phyloP scores from a whole-genome alignment of 2,797 vertebrate genomes.

The Chloroceryle amazona region DNA sequence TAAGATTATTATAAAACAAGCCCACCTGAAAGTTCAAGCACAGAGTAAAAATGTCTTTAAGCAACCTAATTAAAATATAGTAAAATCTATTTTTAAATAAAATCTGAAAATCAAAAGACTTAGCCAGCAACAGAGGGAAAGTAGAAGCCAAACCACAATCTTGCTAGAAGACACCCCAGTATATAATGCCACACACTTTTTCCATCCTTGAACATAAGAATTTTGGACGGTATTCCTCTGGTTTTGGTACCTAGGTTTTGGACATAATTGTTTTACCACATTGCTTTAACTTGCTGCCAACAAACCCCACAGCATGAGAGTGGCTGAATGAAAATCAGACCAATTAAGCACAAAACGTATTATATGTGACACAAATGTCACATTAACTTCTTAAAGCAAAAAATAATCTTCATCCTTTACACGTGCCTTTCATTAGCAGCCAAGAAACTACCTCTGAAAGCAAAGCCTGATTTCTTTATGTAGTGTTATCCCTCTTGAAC shows the following conservation, averaged over 20 bases:
- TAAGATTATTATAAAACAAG: conserved; percentile 20
- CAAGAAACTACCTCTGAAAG: background rate
- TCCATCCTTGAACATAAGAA: conserved; percentile 38
- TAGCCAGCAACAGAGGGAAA: background rate
- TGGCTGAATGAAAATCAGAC: conserved; percentile 25
- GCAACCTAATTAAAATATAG: conserved; percentile 54
- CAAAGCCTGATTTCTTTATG: background rate
- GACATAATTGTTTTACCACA: conserved; percentile 55
- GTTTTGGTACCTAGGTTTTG: conserved; percentile 54
- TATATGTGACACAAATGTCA: background rate
- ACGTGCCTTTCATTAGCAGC: background rate
- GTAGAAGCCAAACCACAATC: conserved; percentile 55
- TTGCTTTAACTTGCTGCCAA: conserved; percentile 26
- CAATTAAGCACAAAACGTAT: background rate
- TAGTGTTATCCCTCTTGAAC: conserved; percentile 3
- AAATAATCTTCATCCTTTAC: background rate
- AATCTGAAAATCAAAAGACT: conserved; percentile 27
- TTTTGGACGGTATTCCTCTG: background rate
- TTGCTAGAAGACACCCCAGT: conserved; percentile 40
- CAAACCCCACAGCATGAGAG: background rate
- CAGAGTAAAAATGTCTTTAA: conserved; percentile 55
- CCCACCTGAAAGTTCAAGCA: conserved; percentile 42
- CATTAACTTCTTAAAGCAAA: background rate
- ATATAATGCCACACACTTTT: conserved; percentile 65
- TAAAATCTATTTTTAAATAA: conserved; percentile 61